A percentile compares a stretch with the other conserved stretches of the same genome.
Evolutionary conservation across 2,113 vertebrate species (phyloP).

Genomic region (Hyla sarda): DNA sequence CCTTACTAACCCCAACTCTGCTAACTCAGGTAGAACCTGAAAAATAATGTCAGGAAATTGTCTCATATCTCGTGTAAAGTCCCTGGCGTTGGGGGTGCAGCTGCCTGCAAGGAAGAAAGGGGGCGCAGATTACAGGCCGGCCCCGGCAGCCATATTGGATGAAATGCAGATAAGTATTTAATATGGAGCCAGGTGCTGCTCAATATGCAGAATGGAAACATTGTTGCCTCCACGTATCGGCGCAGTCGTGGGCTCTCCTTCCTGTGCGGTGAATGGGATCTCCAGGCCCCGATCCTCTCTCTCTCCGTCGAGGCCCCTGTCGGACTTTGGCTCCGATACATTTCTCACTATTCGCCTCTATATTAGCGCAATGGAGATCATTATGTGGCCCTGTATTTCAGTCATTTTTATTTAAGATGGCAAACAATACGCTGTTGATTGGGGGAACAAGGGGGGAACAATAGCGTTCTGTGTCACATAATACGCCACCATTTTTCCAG

Average conservation of each 20-base stretch:
- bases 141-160: not conserved
- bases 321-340: conserved; percentile 76
- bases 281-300: conserved; percentile 72
- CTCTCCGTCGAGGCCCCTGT: conserved; percentile 67
- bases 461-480: conserved; percentile 99
- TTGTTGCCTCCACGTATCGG: not conserved
- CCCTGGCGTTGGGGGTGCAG: not conserved
- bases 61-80: too few species aligned
- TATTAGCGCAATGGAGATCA: conserved; percentile 98
- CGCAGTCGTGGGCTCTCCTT: not conserved
- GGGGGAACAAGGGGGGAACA: conserved; percentile 99
- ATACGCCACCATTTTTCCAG: conserved; percentile 98
- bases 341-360: conserved; percentile 89
- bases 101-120: not conserved
- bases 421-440: conserved; percentile 99
- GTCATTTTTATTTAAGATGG: conserved; percentile 99
- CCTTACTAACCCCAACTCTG: too few species aligned
- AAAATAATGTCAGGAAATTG: too few species aligned
- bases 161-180: not conserved
- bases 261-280: conserved; percentile 85
- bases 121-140: not conserved
- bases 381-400: conserved; percentile 98
- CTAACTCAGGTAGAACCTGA: too few species aligned
- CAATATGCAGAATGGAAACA: not conserved
- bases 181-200: not conserved